Evolutionary conservation across 1,140 invertebrate species (phyloP).

Genomic region (Caenorhabditis elegans): DNA sequence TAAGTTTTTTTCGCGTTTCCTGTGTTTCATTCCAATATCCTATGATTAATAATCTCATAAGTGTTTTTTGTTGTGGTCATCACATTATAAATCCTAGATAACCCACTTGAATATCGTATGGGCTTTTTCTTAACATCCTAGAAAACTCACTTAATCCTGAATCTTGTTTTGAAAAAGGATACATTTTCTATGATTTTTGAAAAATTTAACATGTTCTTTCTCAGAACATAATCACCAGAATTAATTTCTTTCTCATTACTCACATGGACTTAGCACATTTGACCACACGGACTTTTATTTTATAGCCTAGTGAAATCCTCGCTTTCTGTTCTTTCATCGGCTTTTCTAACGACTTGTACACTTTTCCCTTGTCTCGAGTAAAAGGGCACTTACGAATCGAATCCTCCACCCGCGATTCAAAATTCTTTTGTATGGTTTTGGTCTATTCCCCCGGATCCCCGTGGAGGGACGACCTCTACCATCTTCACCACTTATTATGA

Average conservation of each 20-base stretch:
- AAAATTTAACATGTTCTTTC: neutral
- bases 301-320: slow-evolving; percentile 6
- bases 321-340: neutral
- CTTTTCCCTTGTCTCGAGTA: neutral
- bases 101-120: too few relatives aligned
- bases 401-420: neutral
- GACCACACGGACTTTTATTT: slow-evolving; percentile 1
- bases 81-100: too few relatives aligned
- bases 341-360: neutral
- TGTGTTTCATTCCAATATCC: neutral
- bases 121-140: too few relatives aligned
- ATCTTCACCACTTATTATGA: slow-evolving; percentile 28
- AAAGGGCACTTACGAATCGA: neutral
- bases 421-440: neutral
- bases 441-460: neutral
- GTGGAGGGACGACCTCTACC: slow-evolving; percentile 20
- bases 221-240: neutral
- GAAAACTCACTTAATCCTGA: too few relatives aligned
- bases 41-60: neutral
- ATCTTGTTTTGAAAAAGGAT: too few relatives aligned
- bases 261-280: too few relatives aligned
- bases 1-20: slow-evolving; percentile 22
- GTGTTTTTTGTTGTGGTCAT: neutral
- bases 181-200: too few relatives aligned
- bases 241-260: too few relatives aligned